A percentile compares a stretch with the other conserved stretches of the same genome.
phyloP scores from a whole-genome alignment of 2,113 vertebrate species.

The Aleadryas rufinucha region DNA sequence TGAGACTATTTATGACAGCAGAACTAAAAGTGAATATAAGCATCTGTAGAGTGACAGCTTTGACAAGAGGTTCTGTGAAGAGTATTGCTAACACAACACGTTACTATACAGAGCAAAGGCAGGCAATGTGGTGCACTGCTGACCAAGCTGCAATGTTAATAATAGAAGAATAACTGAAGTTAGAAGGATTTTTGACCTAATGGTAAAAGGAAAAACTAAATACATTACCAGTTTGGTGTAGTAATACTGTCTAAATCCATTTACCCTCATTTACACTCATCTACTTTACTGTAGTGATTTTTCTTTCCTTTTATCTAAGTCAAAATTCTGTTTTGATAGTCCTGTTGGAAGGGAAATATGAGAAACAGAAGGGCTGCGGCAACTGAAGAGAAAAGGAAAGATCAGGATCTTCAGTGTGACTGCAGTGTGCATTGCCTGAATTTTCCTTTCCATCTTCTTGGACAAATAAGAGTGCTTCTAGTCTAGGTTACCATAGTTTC shows the following conservation, averaged over 20 bases:
- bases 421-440: neutral
- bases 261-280: neutral
- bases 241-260: neutral
- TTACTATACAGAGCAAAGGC: neutral
- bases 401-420: neutral
- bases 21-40: neutral
- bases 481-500: slow-evolving; percentile 57
- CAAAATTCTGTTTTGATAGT: neutral
- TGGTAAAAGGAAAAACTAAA: neutral
- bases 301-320: neutral
- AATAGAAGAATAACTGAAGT: neutral
- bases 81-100: neutral
- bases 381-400: slow-evolving; percentile 6
- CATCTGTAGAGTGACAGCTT: neutral
- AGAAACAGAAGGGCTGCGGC: neutral
- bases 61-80: neutral
- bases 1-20: neutral
- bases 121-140: neutral
- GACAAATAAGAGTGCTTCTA: slow-evolving; percentile 37
- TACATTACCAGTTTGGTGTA: neutral
- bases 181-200: neutral
- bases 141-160: neutral
- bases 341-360: neutral
- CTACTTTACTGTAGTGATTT: neutral
- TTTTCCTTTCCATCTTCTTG: slow-evolving; percentile 31